These are phyloP conservation scores for Anableps anableps DNA, from an alignment of 2,797 vertebrate species.

Conservation along the genomic window DNA sequence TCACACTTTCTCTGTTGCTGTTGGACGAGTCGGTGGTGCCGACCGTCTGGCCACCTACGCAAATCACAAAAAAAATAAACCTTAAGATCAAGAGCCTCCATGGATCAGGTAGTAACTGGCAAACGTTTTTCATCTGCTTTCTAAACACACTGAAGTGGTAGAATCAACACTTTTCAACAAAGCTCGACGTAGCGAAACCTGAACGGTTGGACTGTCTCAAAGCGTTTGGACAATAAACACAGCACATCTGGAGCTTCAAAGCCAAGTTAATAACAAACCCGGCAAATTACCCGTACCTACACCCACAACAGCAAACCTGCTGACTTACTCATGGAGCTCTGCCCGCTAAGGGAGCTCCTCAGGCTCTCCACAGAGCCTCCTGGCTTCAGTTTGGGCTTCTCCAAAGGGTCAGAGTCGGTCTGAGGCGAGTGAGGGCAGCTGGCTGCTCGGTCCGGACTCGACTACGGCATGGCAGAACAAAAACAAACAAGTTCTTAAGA, in stretches of 20 bases:
- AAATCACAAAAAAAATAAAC: slow-evolving; percentile 37
- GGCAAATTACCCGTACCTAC: slow-evolving; percentile 6
- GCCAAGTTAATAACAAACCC: slow-evolving; percentile 44
- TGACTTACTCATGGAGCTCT: slow-evolving; percentile 96
- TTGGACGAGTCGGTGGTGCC: slow-evolving; percentile 97
- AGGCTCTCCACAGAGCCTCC: slow-evolving; percentile 97
- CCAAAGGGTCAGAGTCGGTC: slow-evolving; percentile 83
- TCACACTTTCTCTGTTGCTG: slow-evolving; percentile 97
- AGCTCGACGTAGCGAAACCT: slow-evolving; percentile 14
- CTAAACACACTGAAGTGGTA: slow-evolving; percentile 14
- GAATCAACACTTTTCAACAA: background rate
- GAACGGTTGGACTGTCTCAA: slow-evolving; percentile 36
- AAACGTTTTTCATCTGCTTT: slow-evolving; percentile 19
- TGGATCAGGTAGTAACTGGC: background rate
- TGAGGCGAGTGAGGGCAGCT: slow-evolving; percentile 85
- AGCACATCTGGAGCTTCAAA: slow-evolving; percentile 43
- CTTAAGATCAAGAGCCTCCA: background rate
- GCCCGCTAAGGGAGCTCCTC: slow-evolving; percentile 94
- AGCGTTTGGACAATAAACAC: slow-evolving; percentile 34
- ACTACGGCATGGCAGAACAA: slow-evolving; percentile 65
- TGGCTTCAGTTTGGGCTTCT: slow-evolving; percentile 93
- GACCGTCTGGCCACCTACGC: slow-evolving; percentile 92
- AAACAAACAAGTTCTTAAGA: accelerated
- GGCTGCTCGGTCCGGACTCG: slow-evolving; percentile 83
- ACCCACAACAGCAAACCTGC: slow-evolving; percentile 20